A percentile compares a stretch with the other conserved stretches of the same genome.
Evolutionary conservation across 2,888 invertebrate genomes (phyloP).

Genomic region (Pyrochroa serraticornis): DNA sequence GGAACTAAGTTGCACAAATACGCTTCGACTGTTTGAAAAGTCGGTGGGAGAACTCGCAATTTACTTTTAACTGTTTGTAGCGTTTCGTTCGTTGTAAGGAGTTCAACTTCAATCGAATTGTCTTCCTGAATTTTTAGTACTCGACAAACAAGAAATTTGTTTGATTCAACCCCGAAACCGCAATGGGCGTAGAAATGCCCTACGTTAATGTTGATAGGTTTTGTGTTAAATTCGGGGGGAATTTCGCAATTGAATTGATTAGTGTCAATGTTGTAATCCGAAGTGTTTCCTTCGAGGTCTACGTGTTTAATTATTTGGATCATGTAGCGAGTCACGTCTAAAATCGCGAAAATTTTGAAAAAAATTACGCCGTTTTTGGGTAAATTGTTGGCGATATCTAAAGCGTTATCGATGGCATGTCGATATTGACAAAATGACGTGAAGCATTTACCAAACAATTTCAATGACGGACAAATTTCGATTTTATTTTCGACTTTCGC

Average conservation of each 20-base stretch:
- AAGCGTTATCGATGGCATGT: constrained; percentile 66
- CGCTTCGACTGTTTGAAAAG: constrained; percentile 47
- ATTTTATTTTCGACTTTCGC: constrained; percentile 39
- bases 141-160: constrained; percentile 63
- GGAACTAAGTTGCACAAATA: constrained; percentile 49
- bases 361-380: constrained; percentile 63
- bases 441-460: constrained; percentile 70
- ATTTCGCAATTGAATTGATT: constrained; percentile 51
- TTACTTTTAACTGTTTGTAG: constrained; percentile 56
- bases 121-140: constrained; percentile 59
- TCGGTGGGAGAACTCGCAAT: constrained; percentile 60
- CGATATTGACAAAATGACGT: constrained; percentile 65
- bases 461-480: constrained; percentile 66
- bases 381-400: constrained; percentile 62
- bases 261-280: constrained; percentile 4
- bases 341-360: constrained; percentile 64
- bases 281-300: constrained; percentile 38
- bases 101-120: constrained; percentile 15
- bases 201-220: constrained; percentile 52
- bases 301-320: constrained; percentile 62
- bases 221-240: not conserved
- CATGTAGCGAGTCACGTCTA: constrained; percentile 68
- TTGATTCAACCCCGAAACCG: constrained; percentile 32
- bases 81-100: constrained; percentile 55
- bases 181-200: constrained; percentile 64